Percentiles rank a stretch among this genome's conserved stretches.
Conservation (phyloP, 2,797 vertebrate species). For the Syndactyla subalaris region DNA sequence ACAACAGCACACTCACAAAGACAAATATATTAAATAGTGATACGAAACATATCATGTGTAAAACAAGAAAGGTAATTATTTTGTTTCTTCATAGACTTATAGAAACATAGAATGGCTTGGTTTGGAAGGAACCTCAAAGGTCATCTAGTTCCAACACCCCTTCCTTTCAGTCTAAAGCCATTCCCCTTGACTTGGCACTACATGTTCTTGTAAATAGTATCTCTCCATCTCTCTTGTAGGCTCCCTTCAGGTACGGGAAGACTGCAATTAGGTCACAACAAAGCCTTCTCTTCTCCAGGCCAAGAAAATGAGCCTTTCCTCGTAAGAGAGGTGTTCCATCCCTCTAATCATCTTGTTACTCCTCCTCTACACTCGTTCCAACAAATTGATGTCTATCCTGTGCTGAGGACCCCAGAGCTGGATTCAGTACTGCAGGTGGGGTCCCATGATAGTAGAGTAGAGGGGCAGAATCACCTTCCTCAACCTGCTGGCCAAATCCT, state of each 20-base stretch:
- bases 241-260: background rate
- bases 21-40: slow-evolving; percentile 43
- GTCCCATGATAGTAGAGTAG: background rate
- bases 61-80: slow-evolving; percentile 64
- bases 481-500: rapidly evolving
- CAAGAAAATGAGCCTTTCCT: background rate
- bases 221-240: background rate
- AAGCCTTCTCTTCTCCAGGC: background rate
- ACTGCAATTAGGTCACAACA: background rate
- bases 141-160: background rate
- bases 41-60: slow-evolving; percentile 46
- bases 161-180: background rate
- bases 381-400: background rate
- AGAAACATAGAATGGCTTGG: background rate
- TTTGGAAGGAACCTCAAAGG: background rate
- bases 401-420: rapidly evolving
- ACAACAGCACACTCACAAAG: slow-evolving; percentile 22
- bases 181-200: background rate
- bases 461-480: background rate
- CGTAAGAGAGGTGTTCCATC: background rate
- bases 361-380: background rate
- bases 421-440: rapidly evolving
- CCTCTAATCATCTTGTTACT: background rate
- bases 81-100: background rate
- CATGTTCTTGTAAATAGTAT: background rate